Percentiles rank a stretch among this genome's conserved stretches.
These are phyloP conservation scores for Uromys caudimaculatus DNA, from an alignment of 2,797 vertebrate genomes.

Conservation along the genomic window DNA sequence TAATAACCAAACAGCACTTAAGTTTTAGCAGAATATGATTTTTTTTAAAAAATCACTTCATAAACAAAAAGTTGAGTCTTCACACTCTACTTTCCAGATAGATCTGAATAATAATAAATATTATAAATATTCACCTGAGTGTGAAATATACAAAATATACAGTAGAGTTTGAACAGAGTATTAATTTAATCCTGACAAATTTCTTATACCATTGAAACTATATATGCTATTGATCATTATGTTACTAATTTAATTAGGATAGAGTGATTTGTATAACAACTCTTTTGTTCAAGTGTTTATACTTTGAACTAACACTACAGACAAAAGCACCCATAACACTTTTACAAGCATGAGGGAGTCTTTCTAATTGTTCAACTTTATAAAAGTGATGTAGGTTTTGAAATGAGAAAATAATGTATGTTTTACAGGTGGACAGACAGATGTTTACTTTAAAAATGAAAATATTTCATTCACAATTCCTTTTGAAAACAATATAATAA, in stretches of 20 bases:
- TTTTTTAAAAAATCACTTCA: constrained; percentile 59
- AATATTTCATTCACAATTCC: constrained; percentile 28
- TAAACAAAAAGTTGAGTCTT: constrained; percentile 58
- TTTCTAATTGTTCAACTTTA: constrained; percentile 68
- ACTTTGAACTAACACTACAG: constrained; percentile 73
- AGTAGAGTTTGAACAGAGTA: constrained; percentile 60
- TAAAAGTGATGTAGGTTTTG: constrained; percentile 53
- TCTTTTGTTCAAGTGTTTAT: constrained; percentile 59
- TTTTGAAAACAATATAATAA: constrained; percentile 65
- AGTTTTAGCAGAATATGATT: constrained; percentile 62
- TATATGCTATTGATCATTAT: background rate
- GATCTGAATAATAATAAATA: constrained; percentile 53
- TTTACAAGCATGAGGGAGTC: constrained; percentile 5
- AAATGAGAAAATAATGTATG: constrained; percentile 15
- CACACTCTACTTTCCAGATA: constrained; percentile 71
- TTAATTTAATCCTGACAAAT: constrained; percentile 60
- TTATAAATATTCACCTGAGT: constrained; percentile 23
- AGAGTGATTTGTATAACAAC: constrained; percentile 40
- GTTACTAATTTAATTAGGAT: constrained; percentile 10
- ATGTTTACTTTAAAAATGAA: constrained; percentile 48
- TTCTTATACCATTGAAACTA: constrained; percentile 13
- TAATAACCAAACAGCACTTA: constrained; percentile 42
- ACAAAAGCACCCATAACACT: constrained; percentile 69
- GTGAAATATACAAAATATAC: constrained; percentile 15
- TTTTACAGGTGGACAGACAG: constrained; percentile 19